These are phyloP conservation scores for Columba guinea DNA, from an alignment of 2,797 vertebrate species.

Conservation along the genomic window DNA sequence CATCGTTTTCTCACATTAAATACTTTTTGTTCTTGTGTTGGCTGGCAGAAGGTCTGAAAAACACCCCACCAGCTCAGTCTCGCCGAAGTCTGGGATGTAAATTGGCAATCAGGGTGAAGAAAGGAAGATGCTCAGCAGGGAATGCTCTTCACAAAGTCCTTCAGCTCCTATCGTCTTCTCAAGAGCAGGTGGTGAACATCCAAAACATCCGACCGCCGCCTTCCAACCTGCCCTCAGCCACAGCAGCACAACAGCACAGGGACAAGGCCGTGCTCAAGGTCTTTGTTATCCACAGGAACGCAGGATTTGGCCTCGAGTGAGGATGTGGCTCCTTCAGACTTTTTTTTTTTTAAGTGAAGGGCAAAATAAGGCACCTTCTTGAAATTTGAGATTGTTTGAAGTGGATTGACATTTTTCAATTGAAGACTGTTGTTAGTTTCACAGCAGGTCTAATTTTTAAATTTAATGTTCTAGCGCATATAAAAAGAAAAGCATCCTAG, in stretches of 20 bases:
- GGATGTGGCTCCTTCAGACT: neutral
- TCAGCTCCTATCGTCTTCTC: neutral
- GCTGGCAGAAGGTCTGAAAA: neutral
- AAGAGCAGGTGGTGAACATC: neutral
- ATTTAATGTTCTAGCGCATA: constrained; percentile 63
- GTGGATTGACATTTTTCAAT: constrained; percentile 70
- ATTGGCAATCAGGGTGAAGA: neutral
- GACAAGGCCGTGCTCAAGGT: neutral
- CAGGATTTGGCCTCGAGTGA: neutral
- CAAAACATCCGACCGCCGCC: neutral
- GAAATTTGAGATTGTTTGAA: constrained; percentile 61
- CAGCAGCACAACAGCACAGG: neutral
- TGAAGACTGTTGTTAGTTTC: constrained; percentile 67
- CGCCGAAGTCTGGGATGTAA: neutral
- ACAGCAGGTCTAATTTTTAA: constrained; percentile 72
- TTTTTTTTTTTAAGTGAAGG: neutral
- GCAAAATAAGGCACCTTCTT: constrained; percentile 46
- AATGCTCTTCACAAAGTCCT: neutral
- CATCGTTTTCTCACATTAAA: neutral
- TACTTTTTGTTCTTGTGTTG: neutral
- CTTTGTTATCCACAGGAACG: neutral
- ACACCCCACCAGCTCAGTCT: neutral
- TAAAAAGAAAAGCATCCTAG: constrained; percentile 69
- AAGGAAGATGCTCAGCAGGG: neutral
- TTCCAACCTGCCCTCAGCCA: neutral